Base-by-base conservation (phyloP, 2,797 vertebrate species). In the Argya squamiceps region DNA sequence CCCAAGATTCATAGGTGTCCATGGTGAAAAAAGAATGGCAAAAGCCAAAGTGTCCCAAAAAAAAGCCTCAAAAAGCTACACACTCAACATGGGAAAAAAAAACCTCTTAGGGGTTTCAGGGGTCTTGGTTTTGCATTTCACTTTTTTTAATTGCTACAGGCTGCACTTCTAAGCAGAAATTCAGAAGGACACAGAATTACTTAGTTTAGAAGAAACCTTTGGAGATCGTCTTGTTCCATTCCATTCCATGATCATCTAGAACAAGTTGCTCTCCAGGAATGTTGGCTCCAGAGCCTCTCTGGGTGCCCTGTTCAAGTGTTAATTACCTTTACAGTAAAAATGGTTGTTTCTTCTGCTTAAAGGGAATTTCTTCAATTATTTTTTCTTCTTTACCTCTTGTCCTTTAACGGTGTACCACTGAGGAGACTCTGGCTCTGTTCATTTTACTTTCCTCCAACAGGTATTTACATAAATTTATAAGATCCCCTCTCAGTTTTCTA, bases 61-160 rank as follows among this genome's bases (percentile, higher is more conserved):
- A 88, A 43, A 24, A 1, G 5, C 2, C 11, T 15, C 5, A 26
- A 39, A 46, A 18, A 52, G 34, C 13, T 23, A 17, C 9, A 41
- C 10, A 37, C 6, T 69, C n/a, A 50, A 18, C 7, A 34, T 9
- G 17, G 36, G 3, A 15, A 21, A 5, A 22, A 29, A 59, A 30
- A 15, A 5, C 1, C 10, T 34, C n/a, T 39, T 21, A 6, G 7
- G 7, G 7, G 1, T 53, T 65, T 16, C 0, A 0, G 15, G 8
- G 5, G 3, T 43, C 9, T 19, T 15, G 6, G 1, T 23, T 36
- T 49, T 17, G 18, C 3, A 67, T 50, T 76, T 80, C 14, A 19
- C 10, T 44, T 19, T 58, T 68, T 52, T 36, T 2, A 39, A 73
- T 62, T 1, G 0, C 26, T 76, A 22, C 12, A 77, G 22, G 19